Evolutionary conservation across 2,888 invertebrate species (phyloP).

Genomic region (Danaus chrysippus): DNA sequence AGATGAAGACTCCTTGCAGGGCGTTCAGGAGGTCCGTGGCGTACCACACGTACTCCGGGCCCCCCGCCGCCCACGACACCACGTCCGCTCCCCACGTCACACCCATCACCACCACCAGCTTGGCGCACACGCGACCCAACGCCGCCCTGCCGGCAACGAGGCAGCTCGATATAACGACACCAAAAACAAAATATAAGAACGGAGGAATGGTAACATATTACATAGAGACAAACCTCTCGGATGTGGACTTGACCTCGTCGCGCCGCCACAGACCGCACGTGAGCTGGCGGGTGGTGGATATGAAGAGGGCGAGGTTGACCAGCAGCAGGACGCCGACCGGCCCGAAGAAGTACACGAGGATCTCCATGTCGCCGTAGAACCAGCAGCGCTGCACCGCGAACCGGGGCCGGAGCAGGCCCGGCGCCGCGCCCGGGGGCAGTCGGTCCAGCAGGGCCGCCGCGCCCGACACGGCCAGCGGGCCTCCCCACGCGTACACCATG

Average conservation of each 20-base stretch:
- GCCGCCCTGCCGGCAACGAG: conserved; percentile 78
- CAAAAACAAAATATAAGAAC: neutral
- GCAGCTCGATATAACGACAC: neutral
- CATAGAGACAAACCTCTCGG: conserved; percentile 49
- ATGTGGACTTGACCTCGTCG: conserved; percentile 91
- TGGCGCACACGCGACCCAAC: conserved; percentile 90
- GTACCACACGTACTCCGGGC: conserved; percentile 90
- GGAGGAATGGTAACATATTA: neutral
- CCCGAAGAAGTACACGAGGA: conserved; percentile 91
- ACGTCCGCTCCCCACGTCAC: conserved; percentile 85
- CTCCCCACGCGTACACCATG: conserved; percentile 92
- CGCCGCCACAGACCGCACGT: conserved; percentile 94
- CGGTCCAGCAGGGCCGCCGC: conserved; percentile 86
- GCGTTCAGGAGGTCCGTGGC: conserved; percentile 91
- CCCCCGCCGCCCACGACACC: conserved; percentile 90
- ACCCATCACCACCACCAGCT: conserved; percentile 84
- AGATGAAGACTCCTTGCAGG: conserved; percentile 92
- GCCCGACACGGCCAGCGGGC: conserved; percentile 86
- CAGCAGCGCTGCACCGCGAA: conserved; percentile 90
- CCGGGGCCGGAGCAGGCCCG: conserved; percentile 84
- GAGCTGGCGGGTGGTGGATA: conserved; percentile 89
- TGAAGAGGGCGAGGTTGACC: conserved; percentile 88
- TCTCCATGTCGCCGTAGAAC: conserved; percentile 91
- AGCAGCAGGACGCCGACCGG: conserved; percentile 89
- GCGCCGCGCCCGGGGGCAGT: conserved; percentile 77